A percentile compares a stretch with the other conserved stretches of the same genome.
Evolutionary conservation across 2,888 invertebrate genomes (phyloP).

Genomic region (Melangyna quadrimaculata): DNA sequence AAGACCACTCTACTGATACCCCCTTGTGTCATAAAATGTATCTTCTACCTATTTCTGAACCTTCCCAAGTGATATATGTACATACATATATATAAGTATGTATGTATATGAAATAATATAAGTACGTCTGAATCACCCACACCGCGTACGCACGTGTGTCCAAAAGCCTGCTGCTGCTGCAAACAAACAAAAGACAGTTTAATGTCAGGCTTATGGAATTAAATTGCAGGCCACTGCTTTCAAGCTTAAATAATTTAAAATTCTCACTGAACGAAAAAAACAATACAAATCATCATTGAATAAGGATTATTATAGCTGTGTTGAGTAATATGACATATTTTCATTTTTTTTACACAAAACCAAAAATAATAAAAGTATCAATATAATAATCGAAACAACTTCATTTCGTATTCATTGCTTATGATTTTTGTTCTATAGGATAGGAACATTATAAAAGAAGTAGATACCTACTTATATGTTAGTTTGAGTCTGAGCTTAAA

Average conservation of each 20-base stretch:
- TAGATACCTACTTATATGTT: neutral
- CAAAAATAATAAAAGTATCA: constrained; percentile 22
- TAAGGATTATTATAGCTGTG: neutral
- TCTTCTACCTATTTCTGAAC: no score
- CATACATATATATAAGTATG: no score
- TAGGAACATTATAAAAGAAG: neutral
- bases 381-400: constrained; percentile 24
- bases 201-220: neutral
- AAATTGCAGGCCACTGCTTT: neutral
- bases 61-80: no score
- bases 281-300: constrained; percentile 5
- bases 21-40: no score
- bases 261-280: neutral
- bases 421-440: constrained; percentile 18
- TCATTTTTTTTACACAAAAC: constrained; percentile 17
- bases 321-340: constrained; percentile 21
- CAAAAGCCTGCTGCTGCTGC: neutral
- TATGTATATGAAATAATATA: no score
- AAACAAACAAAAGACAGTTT: neutral
- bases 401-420: constrained; percentile 44
- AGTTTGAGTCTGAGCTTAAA: neutral
- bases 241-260: neutral
- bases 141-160: neutral
- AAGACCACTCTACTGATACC: no score
- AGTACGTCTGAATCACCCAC: neutral